Percentiles rank a stretch among this genome's conserved stretches.
phyloP scores from a whole-genome alignment of 2,888 invertebrate species.

The Chromoteleia sp. region DNA sequence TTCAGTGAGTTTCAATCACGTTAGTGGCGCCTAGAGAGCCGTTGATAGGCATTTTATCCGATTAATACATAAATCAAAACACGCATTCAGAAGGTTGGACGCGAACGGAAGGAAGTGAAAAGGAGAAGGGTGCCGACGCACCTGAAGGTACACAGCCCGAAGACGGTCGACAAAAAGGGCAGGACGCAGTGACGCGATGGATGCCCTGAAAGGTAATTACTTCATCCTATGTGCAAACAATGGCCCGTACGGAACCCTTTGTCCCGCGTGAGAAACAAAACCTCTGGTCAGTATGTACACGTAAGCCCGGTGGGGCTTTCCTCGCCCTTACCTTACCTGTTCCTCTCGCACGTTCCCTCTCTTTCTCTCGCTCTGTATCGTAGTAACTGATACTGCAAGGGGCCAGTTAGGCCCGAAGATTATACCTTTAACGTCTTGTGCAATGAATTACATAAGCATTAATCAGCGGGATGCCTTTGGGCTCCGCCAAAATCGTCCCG shows the following conservation, averaged over 20 bases:
- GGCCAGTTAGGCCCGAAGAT: constrained; percentile 77
- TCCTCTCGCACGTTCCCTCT: constrained; percentile 1
- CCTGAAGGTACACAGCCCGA: constrained; percentile 66
- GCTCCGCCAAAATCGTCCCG: constrained; percentile 73
- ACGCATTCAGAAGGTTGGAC: constrained; percentile 44
- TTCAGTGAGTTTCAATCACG: constrained; percentile 62
- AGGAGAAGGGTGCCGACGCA: constrained; percentile 59
- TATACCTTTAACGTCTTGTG: constrained; percentile 81
- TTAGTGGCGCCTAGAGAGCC: constrained; percentile 50
- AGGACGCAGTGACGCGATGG: constrained; percentile 70
- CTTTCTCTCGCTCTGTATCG: constrained; percentile 36
- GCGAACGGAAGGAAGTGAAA: constrained; percentile 56
- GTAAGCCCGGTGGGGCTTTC: constrained; percentile 67
- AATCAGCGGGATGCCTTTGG: constrained; percentile 79
- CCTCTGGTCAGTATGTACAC: constrained; percentile 74
- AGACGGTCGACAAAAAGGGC: constrained; percentile 68
- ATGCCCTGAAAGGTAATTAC: constrained; percentile 82
- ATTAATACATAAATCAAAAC: constrained; percentile 72
- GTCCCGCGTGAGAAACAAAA: constrained; percentile 83
- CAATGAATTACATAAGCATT: constrained; percentile 83
- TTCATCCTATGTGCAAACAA: constrained; percentile 83
- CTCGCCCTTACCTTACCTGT: constrained; percentile 61
- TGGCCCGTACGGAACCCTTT: constrained; percentile 76
- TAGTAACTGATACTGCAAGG: constrained; percentile 77
- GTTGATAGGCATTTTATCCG: constrained; percentile 69